Percentiles rank a stretch among this genome's conserved stretches.
These are phyloP conservation scores for Dipodomys spectabilis DNA, from an alignment of 2,113 vertebrate genomes.

Conservation along the genomic window DNA sequence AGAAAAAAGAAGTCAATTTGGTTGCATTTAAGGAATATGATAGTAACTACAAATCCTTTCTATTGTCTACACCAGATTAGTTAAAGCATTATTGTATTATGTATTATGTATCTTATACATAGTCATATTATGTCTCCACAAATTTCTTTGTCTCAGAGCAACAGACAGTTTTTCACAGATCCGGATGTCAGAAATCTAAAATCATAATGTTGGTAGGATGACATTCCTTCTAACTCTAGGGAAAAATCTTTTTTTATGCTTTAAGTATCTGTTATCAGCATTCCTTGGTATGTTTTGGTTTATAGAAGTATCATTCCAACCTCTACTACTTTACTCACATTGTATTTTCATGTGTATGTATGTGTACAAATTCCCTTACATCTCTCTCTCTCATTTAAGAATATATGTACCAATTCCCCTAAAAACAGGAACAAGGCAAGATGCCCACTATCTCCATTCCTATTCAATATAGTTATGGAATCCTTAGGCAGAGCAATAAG, in stretches of 20 bases:
- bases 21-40: background rate
- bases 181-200: background rate
- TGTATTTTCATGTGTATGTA: background rate
- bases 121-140: background rate
- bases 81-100: background rate
- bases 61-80: background rate
- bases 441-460: too few relatives aligned
- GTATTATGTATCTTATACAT: background rate
- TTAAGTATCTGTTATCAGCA: background rate
- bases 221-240: background rate
- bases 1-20: background rate
- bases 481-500: too few relatives aligned
- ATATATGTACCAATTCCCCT: too few relatives aligned
- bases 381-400: too few relatives aligned
- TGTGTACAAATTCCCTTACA: too few relatives aligned
- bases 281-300: background rate
- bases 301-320: background rate
- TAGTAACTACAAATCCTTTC: background rate
- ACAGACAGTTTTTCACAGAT: background rate
- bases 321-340: background rate
- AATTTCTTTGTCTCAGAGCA: background rate
- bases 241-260: background rate
- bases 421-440: too few relatives aligned
- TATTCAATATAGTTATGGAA: too few relatives aligned
- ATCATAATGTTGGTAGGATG: background rate